Percentiles rank a stretch among this genome's conserved stretches.
phyloP scores from a whole-genome alignment of 2,113 vertebrate species.

The Chaetorhynchus papuensis region DNA sequence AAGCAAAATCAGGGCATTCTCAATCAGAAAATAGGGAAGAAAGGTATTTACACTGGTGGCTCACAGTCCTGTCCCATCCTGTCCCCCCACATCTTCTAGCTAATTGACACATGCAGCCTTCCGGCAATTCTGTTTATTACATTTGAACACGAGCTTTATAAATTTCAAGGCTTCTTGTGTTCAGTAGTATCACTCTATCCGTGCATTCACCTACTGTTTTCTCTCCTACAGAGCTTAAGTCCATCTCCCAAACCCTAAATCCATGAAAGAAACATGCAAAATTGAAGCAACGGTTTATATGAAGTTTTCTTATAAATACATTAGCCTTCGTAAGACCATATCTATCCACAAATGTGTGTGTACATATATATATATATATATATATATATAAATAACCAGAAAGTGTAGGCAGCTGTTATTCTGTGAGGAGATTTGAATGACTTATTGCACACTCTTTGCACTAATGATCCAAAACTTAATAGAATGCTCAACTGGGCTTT shows the following conservation, averaged over 20 bases:
- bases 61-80: neutral
- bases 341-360: neutral
- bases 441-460: neutral
- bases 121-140: neutral
- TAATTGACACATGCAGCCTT: neutral
- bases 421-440: neutral
- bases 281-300: neutral
- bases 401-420: neutral
- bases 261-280: neutral
- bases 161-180: neutral
- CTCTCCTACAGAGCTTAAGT: neutral
- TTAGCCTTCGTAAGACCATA: neutral
- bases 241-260: neutral
- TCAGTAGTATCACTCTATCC: neutral
- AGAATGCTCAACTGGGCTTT: neutral
- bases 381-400: neutral
- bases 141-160: neutral
- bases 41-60: neutral
- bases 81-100: neutral
- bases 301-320: neutral
- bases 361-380: neutral
- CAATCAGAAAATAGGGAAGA: neutral
- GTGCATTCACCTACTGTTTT: neutral
- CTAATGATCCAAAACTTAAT: neutral
- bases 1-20: neutral